These are phyloP conservation scores for Parambassis ranga DNA, from an alignment of 2,797 vertebrate species.

Conservation along the genomic window DNA sequence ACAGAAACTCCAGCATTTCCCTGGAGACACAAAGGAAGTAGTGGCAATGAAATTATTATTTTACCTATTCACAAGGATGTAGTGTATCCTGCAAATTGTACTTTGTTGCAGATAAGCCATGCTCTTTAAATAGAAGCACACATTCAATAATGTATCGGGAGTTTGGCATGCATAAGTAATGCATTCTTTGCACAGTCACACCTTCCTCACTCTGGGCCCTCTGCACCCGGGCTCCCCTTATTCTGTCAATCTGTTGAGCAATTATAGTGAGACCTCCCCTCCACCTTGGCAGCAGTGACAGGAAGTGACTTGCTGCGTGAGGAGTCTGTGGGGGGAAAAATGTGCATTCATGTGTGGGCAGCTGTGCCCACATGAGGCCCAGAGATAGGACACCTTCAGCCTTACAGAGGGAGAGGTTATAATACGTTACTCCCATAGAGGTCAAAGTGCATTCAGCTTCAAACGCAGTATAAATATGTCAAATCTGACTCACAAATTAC, in stretches of 20 bases:
- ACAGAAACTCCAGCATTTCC: constrained; percentile 9
- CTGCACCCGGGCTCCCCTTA: constrained; percentile 25
- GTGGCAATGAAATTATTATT: constrained; percentile 29
- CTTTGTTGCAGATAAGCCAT: constrained; percentile 29
- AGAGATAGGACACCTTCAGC: no score
- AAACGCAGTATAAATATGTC: constrained; percentile 23
- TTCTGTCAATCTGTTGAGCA: constrained; percentile 52
- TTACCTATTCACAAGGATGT: not conserved
- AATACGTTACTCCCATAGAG: not conserved
- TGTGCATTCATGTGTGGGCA: not conserved
- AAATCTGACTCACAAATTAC: constrained; percentile 43
- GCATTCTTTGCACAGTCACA: constrained; percentile 39
- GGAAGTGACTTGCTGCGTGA: not conserved
- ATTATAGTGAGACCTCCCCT: constrained; percentile 37
- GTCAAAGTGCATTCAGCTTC: constrained; percentile 5
- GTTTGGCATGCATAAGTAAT: constrained; percentile 45
- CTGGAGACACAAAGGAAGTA: constrained; percentile 8
- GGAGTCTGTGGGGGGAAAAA: not conserved
- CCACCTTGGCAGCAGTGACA: constrained; percentile 2
- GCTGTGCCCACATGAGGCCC: no score
- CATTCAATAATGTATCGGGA: constrained; percentile 35
- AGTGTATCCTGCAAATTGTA: constrained; percentile 3
- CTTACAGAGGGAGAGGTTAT: no score
- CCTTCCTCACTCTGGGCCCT: constrained; percentile 24
- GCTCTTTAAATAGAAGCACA: constrained; percentile 23